Evolutionary conservation across 2,797 vertebrate species (phyloP), one percentile per base, ranked within the genome.

Genomic region (Sarcoramphus papa): DNA sequence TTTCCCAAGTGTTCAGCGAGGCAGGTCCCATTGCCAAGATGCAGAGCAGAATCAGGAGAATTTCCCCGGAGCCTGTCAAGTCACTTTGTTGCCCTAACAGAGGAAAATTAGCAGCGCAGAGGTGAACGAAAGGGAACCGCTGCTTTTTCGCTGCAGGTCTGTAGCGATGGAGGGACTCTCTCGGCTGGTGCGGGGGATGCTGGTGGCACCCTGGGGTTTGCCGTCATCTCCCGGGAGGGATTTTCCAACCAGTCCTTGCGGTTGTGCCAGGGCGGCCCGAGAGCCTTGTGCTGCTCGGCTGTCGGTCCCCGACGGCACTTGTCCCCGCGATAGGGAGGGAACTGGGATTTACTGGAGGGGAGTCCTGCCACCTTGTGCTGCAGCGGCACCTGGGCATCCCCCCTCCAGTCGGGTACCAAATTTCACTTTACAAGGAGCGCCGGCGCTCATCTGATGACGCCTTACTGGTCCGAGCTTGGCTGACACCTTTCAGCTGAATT

Each of bases 381-480:
- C 54, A 31, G 41, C 65, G 72, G 35, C 57, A 28, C 45, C 65
- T 43, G 64, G 27, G 35, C 43, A 76, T 43, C 31, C 3, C 31
- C 10, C 4, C 27, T 62, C 28, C 83, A 31, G 35, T 18, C 5
- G 3, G 25, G 35, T 27, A 45, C 54, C 3, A 1, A 72, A 79
- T 65, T 85, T 67, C 41, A 40, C 33, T 87, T 62, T 6, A 65
- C 15, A 7, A 78, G 74, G 41, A 87, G 25, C 7, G 3, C 40
- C 6, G 1, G 33, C 2, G 1, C 64, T 82, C 31, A 7, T 37
- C 33, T 3, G 3, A 7, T 14, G 15, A 40, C 0, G 12, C 78
- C 20, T 63, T 51, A n/a, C 43, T 53, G 60, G 48, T 41, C 53
- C 30, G 22, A 56, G 10, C 31, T 37, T 23, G 54, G 54, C 21